Conservation (phyloP, 2,113 vertebrate species). For the Passer montanus region DNA sequence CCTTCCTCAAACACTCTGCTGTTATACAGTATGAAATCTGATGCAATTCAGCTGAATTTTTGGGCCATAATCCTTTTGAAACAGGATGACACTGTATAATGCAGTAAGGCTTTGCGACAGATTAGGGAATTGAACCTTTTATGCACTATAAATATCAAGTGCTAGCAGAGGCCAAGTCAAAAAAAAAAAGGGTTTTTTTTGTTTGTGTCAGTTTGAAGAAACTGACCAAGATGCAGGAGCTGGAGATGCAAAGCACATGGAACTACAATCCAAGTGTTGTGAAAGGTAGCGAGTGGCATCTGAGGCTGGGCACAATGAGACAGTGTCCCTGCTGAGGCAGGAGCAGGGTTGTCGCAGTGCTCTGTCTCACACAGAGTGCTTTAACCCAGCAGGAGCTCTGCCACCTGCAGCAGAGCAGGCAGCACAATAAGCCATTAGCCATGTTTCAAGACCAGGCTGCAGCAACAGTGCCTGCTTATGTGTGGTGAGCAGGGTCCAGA, state of each 20-base stretch:
- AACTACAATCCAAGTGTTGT: neutral
- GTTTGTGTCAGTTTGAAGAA: neutral
- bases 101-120: neutral
- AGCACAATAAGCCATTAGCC: neutral
- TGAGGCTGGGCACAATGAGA: neutral
- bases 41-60: neutral
- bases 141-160: neutral
- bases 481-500: neutral
- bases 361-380: neutral
- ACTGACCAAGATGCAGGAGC: neutral
- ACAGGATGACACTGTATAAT: neutral
- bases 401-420: rapidly evolving
- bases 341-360: neutral
- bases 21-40: neutral
- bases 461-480: neutral
- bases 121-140: neutral
- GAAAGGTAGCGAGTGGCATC: neutral
- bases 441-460: neutral
- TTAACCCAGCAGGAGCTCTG: neutral
- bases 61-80: neutral
- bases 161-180: neutral
- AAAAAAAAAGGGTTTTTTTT: neutral
- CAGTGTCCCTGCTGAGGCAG: neutral
- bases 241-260: rapidly evolving
- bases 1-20: neutral